Percentiles rank a stretch among this genome's conserved stretches.
These are phyloP conservation scores for Linnaemya tessellans DNA, from an alignment of 2,888 invertebrate species.

Conservation along the genomic window DNA sequence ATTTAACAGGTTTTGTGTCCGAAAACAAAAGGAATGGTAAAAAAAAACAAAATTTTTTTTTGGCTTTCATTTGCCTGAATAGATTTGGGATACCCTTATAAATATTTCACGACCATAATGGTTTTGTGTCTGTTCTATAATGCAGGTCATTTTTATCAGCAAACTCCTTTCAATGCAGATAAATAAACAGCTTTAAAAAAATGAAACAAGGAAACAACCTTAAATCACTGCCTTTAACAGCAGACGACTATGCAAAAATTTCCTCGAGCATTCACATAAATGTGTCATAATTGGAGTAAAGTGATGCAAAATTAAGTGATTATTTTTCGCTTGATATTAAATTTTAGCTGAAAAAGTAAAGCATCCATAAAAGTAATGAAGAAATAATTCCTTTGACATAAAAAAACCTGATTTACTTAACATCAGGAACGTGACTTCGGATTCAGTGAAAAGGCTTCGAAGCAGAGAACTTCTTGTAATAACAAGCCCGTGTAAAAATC, in stretches of 20 bases:
- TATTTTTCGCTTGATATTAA: not conserved
- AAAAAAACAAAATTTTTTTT: not conserved
- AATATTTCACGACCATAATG: not conserved
- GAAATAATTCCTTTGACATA: no score
- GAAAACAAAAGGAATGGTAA: not conserved
- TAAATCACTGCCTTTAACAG: not conserved
- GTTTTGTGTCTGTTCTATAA: not conserved
- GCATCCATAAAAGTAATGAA: no score
- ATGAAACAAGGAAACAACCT: not conserved
- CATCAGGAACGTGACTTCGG: no score
- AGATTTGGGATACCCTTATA: not conserved
- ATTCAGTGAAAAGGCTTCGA: no score
- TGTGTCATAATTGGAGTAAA: constrained; percentile 1
- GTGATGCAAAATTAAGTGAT: not conserved
- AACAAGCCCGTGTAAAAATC: no score
- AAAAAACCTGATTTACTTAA: no score
- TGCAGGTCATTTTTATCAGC: constrained; percentile 16
- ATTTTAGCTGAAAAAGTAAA: not conserved
- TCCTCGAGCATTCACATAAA: not conserved
- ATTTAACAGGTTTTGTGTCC: not conserved
- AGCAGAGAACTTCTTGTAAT: no score
- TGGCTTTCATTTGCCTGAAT: not conserved
- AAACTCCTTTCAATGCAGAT: constrained; percentile 24
- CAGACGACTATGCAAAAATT: not conserved
- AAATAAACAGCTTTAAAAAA: not conserved